phyloP scores from a whole-genome alignment of 1,140 invertebrate species.

The Pseudachorutes palmiensis region DNA sequence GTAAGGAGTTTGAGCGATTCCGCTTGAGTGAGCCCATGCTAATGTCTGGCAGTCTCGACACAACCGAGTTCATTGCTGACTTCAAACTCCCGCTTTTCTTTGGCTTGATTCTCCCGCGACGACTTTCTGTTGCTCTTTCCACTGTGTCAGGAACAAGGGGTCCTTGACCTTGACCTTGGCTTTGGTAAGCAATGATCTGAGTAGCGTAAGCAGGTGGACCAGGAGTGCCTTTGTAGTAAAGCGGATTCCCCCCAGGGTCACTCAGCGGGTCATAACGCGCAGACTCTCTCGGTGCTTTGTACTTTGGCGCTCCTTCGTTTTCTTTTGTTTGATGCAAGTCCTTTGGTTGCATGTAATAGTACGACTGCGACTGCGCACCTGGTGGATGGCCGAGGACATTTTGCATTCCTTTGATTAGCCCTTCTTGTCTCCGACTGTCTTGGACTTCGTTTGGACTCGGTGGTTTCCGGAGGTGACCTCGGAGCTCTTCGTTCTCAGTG shows the following conservation, averaged over 20 bases:
- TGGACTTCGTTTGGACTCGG: neutral
- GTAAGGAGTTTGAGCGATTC: conserved; percentile 68
- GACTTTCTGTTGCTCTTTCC: neutral
- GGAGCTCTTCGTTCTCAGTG: conserved; percentile 35
- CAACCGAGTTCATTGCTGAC: conserved; percentile 69
- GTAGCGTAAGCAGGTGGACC: neutral
- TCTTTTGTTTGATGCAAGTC: neutral
- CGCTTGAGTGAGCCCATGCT: conserved; percentile 59
- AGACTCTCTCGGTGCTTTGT: neutral
- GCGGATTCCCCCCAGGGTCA: neutral
- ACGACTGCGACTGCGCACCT: neutral
- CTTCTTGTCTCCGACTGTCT: conserved; percentile 22
- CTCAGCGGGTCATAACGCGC: neutral
- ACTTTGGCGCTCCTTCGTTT: neutral
- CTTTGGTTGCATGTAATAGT: neutral
- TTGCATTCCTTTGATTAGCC: conserved; percentile 36
- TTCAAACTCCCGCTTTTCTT: conserved; percentile 61
- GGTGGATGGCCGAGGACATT: conserved; percentile 30
- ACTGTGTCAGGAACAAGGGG: neutral
- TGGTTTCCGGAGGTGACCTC: conserved; percentile 19
- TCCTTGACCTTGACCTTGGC: neutral
- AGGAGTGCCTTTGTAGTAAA: neutral
- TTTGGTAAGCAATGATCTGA: neutral
- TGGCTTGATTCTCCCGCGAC: conserved; percentile 59
- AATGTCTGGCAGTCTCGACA: conserved; percentile 64